Base-by-base conservation (phyloP, 2,797 vertebrate genomes). In the Typhlichthys eigenmanni region DNA sequence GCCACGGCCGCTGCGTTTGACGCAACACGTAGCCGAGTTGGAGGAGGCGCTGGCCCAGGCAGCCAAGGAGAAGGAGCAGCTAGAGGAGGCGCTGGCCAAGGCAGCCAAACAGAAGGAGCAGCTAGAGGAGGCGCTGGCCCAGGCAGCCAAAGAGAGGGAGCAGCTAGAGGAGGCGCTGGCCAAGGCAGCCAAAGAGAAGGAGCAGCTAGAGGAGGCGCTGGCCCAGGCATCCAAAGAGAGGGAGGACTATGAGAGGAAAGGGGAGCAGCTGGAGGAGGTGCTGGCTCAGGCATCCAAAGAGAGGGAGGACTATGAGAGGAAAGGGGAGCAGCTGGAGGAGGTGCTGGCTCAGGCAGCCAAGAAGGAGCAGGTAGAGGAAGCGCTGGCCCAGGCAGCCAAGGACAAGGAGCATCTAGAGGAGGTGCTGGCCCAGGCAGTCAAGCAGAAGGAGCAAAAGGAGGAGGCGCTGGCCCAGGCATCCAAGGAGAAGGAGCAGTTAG, bases 281-380 rank as follows among this genome's bases (percentile, higher is more conserved):
- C 24, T 17, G 17, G 17, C 17, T 2, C 17, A 85, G 58, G 75
- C 79, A 1, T 47, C 60, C 2, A 75, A 68, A 58, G 89, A 93
- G 62, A 92, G 79, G 50, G 82, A 88, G 62, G 71, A 72, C 51
- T 82, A 90, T 55, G 77, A 84, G 75, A 86, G 72, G 12, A 92
- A 84, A 43, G 75, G 91, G 47, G 64, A 76, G 1, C 87, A 89
- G 49, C 87, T 92, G 70, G 92, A 84, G 0, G 74, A 88, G 52
- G 24, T 3, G 4, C 24, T 29, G 24, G 24, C 24, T 3, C 24
- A 29, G 24, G 24, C 24, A 29, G 4, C 4, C 24, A 84, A 43
- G 24, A 29, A 4, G 24, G 64, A 76, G 1, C 3, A 29, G 4
- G 2, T 24, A 3, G 24, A 29, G 24, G 24, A 4, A 4, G 4